Evolutionary conservation across 1,140 invertebrate genomes (phyloP).

Genomic region (Hydropsyche tenuis): DNA sequence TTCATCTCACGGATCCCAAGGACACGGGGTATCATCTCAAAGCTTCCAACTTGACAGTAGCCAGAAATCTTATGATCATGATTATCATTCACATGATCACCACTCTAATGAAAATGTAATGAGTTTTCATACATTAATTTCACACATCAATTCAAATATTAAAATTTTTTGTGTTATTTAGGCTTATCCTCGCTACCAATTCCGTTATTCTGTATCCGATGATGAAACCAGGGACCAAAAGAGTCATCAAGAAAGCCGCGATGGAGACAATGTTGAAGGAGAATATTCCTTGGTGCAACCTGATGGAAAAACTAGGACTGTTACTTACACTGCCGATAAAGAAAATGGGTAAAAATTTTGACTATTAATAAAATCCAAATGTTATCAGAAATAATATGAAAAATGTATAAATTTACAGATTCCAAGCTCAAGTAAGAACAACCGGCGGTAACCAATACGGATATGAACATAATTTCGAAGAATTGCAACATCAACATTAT

Average conservation of each 20-base stretch:
- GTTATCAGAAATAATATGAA: not conserved
- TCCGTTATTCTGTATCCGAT: constrained; percentile 77
- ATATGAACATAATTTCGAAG: constrained; percentile 31
- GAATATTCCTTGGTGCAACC: constrained; percentile 64
- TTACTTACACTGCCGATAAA: constrained; percentile 65
- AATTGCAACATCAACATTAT: constrained; percentile 31
- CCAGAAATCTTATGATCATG: constrained; percentile 15
- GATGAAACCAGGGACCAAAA: constrained; percentile 75
- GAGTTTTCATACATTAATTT: not conserved
- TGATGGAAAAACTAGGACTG: constrained; percentile 65
- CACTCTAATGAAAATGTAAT: constrained; percentile 7
- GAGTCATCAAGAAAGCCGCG: constrained; percentile 68
- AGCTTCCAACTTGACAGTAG: constrained; percentile 20
- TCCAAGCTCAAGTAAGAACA: constrained; percentile 43
- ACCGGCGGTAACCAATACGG: constrained; percentile 38
- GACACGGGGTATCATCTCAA: constrained; percentile 33
- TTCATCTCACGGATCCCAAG: constrained; percentile 16
- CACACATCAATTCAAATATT: not conserved
- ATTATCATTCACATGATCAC: constrained; percentile 9
- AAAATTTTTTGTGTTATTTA: constrained; percentile 45
- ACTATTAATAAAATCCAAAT: not conserved
- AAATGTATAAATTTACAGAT: constrained; percentile 26
- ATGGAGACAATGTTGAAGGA: constrained; percentile 70
- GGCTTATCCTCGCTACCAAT: constrained; percentile 72
- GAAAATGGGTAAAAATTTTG: constrained; percentile 59